These are phyloP conservation scores for Rhodinocichla rosea DNA, from an alignment of 2,113 vertebrate genomes.

Conservation along the genomic window DNA sequence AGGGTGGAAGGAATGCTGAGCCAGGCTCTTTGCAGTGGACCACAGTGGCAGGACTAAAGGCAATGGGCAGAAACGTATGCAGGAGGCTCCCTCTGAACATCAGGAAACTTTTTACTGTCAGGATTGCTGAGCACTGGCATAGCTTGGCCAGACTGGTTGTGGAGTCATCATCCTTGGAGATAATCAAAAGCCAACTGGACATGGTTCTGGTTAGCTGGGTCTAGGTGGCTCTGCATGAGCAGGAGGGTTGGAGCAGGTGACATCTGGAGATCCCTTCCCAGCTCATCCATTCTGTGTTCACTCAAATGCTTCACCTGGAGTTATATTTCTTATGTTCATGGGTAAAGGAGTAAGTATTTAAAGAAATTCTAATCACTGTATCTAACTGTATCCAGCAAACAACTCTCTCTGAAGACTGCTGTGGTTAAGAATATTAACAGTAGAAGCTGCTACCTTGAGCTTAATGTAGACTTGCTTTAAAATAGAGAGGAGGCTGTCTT, in stretches of 20 bases:
- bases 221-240: background rate
- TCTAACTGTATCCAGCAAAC: background rate
- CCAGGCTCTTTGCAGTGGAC: background rate
- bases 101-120: background rate
- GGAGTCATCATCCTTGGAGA: background rate
- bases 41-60: background rate
- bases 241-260: background rate
- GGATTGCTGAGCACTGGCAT: background rate
- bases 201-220: background rate
- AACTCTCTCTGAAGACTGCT: background rate
- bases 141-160: background rate
- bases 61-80: background rate
- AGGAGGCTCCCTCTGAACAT: background rate
- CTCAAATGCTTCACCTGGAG: background rate
- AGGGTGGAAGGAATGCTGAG: accelerated
- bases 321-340: background rate
- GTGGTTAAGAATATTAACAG: background rate
- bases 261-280: background rate
- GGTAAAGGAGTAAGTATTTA: background rate
- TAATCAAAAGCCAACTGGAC: background rate
- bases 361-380: background rate
- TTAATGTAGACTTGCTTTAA: background rate
- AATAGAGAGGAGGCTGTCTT: background rate
- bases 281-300: background rate
- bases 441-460: background rate